Conservation (phyloP, 2,797 vertebrate species). For the Channallabes apus region DNA sequence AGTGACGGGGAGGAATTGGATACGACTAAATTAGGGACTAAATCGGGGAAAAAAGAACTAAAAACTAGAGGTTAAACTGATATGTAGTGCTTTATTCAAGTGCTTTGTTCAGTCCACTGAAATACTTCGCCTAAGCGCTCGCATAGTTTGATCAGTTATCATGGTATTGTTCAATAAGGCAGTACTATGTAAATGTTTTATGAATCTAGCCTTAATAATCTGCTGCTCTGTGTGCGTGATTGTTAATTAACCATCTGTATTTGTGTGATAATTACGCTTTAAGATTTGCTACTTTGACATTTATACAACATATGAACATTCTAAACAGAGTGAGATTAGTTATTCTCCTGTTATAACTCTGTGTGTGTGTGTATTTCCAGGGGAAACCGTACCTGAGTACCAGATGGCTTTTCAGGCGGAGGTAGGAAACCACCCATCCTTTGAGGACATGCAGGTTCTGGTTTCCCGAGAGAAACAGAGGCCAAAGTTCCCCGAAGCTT, state of each 20-base stretch:
- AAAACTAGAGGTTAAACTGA: background rate
- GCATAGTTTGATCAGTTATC: background rate
- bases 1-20: too few species aligned
- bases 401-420: slow-evolving; percentile 93
- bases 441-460: slow-evolving; percentile 95
- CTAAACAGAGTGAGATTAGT: background rate
- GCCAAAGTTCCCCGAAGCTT: slow-evolving; percentile 91
- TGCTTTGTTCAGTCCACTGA: background rate
- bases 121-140: background rate
- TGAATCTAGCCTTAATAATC: background rate
- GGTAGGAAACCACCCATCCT: slow-evolving; percentile 90
- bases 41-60: too few species aligned
- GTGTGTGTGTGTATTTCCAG: slow-evolving; percentile 65
- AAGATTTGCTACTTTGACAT: background rate
- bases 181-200: background rate
- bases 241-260: background rate
- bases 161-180: background rate
- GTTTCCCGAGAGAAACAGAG: slow-evolving; percentile 90
- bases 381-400: slow-evolving; percentile 86
- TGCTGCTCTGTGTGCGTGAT: background rate
- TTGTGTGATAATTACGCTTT: too few species aligned
- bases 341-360: background rate
- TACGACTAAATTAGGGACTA: too few species aligned
- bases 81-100: background rate
- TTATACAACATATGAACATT: background rate